phyloP scores from a whole-genome alignment of 2,113 vertebrate genomes.

The Percopsis transmontana region DNA sequence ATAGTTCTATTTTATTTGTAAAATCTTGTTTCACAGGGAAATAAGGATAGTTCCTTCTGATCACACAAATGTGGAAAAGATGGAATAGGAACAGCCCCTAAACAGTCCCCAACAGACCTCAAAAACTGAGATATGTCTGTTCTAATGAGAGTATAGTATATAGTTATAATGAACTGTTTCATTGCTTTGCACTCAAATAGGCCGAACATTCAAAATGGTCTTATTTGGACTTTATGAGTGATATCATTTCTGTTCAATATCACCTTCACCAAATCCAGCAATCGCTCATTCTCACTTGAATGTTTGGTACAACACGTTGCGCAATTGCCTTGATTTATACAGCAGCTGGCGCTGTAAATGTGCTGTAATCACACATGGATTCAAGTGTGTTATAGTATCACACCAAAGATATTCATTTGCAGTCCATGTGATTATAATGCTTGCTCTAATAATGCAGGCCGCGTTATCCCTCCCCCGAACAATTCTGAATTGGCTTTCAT shows the following conservation, averaged over 20 bases:
- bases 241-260: slow-evolving; percentile 52
- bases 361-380: slow-evolving; percentile 68
- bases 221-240: slow-evolving; percentile 24
- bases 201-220: slow-evolving; percentile 45
- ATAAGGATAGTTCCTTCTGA: slow-evolving; percentile 27
- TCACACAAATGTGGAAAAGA: slow-evolving; percentile 37
- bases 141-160: slow-evolving; percentile 10
- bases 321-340: slow-evolving; percentile 57
- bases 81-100: slow-evolving; percentile 23
- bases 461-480: neutral
- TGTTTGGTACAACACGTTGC: slow-evolving; percentile 52
- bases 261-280: slow-evolving; percentile 53
- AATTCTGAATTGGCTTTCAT: slow-evolving; percentile 34
- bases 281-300: slow-evolving; percentile 48
- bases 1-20: slow-evolving; percentile 6
- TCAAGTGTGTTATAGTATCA: slow-evolving; percentile 63
- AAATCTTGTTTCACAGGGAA: slow-evolving; percentile 19
- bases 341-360: slow-evolving; percentile 70
- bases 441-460: slow-evolving; percentile 18
- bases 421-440: slow-evolving; percentile 66
- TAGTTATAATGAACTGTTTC: slow-evolving; percentile 11
- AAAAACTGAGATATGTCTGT: slow-evolving; percentile 9
- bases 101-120: slow-evolving; percentile 28
- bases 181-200: slow-evolving; percentile 18
- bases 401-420: slow-evolving; percentile 61